These are phyloP conservation scores for Lerema accius DNA, from an alignment of 1,140 invertebrate genomes.

Conservation along the genomic window DNA sequence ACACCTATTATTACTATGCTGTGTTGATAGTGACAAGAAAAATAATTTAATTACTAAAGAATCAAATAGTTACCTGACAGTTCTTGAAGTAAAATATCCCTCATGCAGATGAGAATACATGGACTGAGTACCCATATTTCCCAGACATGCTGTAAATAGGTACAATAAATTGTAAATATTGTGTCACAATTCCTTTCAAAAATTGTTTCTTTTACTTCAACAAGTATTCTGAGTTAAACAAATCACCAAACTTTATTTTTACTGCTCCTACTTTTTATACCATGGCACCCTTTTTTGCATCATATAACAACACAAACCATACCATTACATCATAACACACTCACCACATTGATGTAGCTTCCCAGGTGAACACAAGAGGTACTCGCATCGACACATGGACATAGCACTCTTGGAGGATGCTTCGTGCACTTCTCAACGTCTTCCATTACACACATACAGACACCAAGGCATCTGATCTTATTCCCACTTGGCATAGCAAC, in stretches of 20 bases:
- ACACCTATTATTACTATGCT: too few species aligned
- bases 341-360: constrained; percentile 51
- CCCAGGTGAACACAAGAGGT: constrained; percentile 35
- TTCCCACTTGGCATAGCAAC: constrained; percentile 40
- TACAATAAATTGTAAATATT: not conserved
- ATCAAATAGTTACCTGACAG: not conserved
- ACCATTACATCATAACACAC: constrained; percentile 51
- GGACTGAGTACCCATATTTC: not conserved
- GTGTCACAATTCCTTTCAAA: not conserved
- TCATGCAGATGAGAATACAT: not conserved
- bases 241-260: constrained; percentile 6
- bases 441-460: constrained; percentile 50
- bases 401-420: constrained; percentile 34
- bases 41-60: too few species aligned
- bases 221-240: too few species aligned
- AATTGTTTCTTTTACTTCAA: not conserved
- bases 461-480: constrained; percentile 46
- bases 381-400: constrained; percentile 35
- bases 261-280: constrained; percentile 1
- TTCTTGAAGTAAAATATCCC: not conserved
- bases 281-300: constrained; percentile 24
- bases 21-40: too few species aligned
- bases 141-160: not conserved
- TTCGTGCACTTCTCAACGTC: constrained; percentile 33
- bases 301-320: constrained; percentile 49